Evolutionary conservation across 2,113 vertebrate species (phyloP).

Genomic region (Camarhynchus parvulus): DNA sequence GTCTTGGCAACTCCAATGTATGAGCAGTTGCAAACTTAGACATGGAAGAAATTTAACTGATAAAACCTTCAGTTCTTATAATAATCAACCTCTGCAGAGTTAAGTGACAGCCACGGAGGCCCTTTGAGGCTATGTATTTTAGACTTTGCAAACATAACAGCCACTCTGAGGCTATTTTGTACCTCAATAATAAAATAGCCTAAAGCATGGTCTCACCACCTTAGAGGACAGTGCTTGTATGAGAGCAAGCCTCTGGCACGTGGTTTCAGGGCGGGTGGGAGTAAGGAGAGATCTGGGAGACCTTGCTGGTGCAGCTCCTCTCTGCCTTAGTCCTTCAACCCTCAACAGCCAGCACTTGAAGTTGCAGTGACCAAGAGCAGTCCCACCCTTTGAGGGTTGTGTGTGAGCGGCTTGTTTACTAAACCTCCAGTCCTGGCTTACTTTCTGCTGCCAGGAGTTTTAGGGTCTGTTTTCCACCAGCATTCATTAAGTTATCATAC

Average conservation of each 20-base stretch:
- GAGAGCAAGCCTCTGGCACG: not conserved
- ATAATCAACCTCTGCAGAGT: not conserved
- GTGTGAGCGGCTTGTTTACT: conserved; percentile 39
- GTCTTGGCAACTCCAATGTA: conserved; percentile 9
- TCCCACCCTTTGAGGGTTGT: not conserved
- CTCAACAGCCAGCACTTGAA: not conserved
- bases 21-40: conserved; percentile 8
- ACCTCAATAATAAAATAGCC: not conserved
- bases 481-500: conserved; percentile 39
- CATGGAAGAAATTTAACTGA: not conserved
- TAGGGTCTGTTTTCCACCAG: conserved; percentile 50
- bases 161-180: not conserved
- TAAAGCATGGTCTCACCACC: not conserved
- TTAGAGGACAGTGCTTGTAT: not conserved
- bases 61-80: not conserved
- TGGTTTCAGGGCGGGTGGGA: not conserved
- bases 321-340: not conserved
- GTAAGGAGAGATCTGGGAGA: not conserved
- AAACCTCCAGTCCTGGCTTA: not conserved
- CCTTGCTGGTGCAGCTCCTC: not conserved
- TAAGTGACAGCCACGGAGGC: not conserved
- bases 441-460: conserved; percentile 31
- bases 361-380: not conserved
- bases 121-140: not conserved
- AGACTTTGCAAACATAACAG: not conserved